phyloP scores from a whole-genome alignment of 2,888 invertebrate species.

The Panorpa germanica region DNA sequence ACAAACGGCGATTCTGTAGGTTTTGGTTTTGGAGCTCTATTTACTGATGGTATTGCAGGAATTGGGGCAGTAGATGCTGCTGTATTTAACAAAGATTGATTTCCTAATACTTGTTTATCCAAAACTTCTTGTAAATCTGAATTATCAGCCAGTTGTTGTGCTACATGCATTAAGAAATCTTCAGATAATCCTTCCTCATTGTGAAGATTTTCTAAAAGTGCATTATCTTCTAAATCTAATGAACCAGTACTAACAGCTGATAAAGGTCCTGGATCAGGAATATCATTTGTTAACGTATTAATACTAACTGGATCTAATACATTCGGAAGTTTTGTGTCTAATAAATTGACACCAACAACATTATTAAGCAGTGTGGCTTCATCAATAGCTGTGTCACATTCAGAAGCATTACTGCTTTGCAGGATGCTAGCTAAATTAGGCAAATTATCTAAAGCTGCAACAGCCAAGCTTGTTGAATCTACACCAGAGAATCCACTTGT shows the following conservation, averaged over 20 bases:
- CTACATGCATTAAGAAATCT: conserved; percentile 54
- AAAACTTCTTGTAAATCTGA: conserved; percentile 53
- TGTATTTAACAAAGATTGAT: conserved; percentile 12
- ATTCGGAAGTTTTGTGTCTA: too few relatives aligned
- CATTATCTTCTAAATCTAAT: conserved; percentile 16
- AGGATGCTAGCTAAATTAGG: too few relatives aligned
- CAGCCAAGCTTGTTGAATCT: too few relatives aligned
- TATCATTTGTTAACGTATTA: conserved; percentile 7
- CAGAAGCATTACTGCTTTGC: too few relatives aligned
- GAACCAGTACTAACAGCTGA: conserved; percentile 11
- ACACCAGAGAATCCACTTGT: too few relatives aligned
- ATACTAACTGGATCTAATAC: conserved; percentile 20
- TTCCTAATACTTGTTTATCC: conserved; percentile 40
- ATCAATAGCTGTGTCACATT: too few relatives aligned
- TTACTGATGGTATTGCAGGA: conserved; percentile 2
- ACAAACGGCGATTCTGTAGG: not conserved
- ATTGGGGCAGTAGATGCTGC: conserved; percentile 1
- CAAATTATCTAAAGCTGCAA: too few relatives aligned
- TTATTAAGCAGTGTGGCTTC: too few relatives aligned
- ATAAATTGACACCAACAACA: too few relatives aligned
- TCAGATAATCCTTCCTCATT: conserved; percentile 48
- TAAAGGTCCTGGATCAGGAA: conserved; percentile 16
- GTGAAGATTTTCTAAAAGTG: conserved; percentile 30
- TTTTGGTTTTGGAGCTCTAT: not conserved
- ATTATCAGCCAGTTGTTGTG: conserved; percentile 48